Percentiles rank a stretch among this genome's conserved stretches.
Evolutionary conservation across 1,140 invertebrate species (phyloP).

Genomic region (Drosophila pallidifrons): DNA sequence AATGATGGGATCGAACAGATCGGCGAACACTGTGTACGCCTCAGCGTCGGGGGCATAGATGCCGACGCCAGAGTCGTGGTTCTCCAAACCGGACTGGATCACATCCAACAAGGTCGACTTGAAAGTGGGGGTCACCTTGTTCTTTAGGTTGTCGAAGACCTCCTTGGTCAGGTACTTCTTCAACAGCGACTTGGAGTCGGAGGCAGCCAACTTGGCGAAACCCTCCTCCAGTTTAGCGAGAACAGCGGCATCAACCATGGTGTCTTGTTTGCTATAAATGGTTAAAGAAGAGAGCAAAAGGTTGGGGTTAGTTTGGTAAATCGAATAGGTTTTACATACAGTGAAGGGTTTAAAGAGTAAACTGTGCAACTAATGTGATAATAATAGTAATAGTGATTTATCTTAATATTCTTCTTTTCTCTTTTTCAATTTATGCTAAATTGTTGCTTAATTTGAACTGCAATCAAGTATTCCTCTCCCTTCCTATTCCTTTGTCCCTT

Average conservation of each 20-base stretch:
- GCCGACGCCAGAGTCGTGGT: conserved; percentile 95
- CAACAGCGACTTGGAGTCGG: conserved; percentile 96
- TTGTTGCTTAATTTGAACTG: no score
- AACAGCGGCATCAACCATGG: conserved; percentile 94
- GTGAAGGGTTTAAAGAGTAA: no score
- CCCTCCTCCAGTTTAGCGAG: conserved; percentile 96
- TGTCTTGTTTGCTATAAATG: conserved; percentile 88
- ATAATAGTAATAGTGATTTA: no score
- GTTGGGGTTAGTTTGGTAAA: not conserved
- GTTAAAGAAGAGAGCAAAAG: not conserved
- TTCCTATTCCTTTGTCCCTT: no score
- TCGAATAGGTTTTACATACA: no score
- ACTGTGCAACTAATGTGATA: no score
- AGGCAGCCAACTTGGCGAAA: conserved; percentile 93
- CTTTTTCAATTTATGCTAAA: no score
- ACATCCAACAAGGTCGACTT: conserved; percentile 95
- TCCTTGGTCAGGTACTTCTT: conserved; percentile 97
- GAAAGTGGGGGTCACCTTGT: conserved; percentile 94
- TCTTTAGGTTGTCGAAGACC: conserved; percentile 95
- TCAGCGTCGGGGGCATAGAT: conserved; percentile 98
- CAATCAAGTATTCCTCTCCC: no score
- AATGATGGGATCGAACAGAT: conserved; percentile 98
- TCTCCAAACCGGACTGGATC: conserved; percentile 96
- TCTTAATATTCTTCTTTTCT: no score
- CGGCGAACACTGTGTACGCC: conserved; percentile 94